These are phyloP conservation scores for Ochropacha duplaris DNA, from an alignment of 2,888 invertebrate genomes.

Conservation along the genomic window DNA sequence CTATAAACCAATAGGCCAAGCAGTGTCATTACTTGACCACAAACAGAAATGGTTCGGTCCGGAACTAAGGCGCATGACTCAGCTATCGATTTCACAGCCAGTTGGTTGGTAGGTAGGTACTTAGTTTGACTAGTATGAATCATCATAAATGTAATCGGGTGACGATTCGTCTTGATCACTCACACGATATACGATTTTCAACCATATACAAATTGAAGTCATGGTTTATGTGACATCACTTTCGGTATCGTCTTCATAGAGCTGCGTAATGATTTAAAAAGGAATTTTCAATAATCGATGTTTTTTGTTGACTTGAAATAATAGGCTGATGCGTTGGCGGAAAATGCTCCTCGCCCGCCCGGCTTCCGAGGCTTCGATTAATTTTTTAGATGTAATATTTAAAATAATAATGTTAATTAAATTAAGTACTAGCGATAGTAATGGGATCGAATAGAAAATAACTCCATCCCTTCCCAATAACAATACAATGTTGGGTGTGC, in stretches of 20 bases:
- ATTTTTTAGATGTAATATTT: no score
- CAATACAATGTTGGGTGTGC: no score
- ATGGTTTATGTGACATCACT: not conserved
- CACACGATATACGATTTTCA: not conserved
- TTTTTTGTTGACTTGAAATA: no score
- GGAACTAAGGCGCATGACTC: not conserved
- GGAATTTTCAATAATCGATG: not conserved
- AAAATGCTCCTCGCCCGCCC: no score
- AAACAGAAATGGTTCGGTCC: not conserved
- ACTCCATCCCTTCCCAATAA: no score
- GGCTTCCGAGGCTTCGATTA: no score
- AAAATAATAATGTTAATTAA: no score
- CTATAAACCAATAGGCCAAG: no score
- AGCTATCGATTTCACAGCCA: not conserved
- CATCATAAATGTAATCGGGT: constrained; percentile 11
- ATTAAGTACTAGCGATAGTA: no score
- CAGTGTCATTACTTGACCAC: not conserved
- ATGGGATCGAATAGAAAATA: no score
- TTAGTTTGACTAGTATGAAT: not conserved
- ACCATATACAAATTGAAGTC: not conserved
- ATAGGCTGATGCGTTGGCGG: no score
- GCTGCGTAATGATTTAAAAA: not conserved
- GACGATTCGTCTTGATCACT: constrained; percentile 28
- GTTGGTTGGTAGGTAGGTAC: no score
- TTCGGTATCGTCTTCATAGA: not conserved